A percentile compares a stretch with the other conserved stretches of the same genome.
These are phyloP conservation scores for Cosmia pyralina DNA, from an alignment of 2,888 invertebrate species.

Conservation along the genomic window DNA sequence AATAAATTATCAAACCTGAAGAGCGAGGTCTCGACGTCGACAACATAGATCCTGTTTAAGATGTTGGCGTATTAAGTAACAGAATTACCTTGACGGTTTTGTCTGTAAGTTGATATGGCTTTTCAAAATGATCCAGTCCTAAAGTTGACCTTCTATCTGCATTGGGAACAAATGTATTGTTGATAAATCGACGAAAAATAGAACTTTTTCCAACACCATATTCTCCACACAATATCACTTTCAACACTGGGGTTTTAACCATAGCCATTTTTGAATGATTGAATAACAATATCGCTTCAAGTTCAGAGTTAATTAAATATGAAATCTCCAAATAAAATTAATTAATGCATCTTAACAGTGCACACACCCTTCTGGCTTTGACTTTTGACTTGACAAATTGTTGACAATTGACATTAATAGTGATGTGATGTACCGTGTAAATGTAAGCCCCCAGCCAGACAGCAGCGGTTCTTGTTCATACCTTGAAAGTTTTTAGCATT, in stretches of 20 bases:
- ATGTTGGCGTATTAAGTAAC: not conserved
- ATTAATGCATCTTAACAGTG: constrained; percentile 32
- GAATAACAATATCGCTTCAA: constrained; percentile 3
- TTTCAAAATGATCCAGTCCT: constrained; percentile 97
- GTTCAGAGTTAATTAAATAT: constrained; percentile 10
- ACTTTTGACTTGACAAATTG: not conserved
- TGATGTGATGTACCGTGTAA: not conserved
- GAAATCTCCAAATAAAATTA: constrained; percentile 16
- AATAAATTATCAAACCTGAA: constrained; percentile 22
- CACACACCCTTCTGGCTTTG: constrained; percentile 46
- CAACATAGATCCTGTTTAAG: constrained; percentile 7
- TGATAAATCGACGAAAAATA: constrained; percentile 96
- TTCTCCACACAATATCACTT: constrained; percentile 98
- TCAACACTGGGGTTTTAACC: constrained; percentile 95
- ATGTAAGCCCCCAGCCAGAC: not conserved
- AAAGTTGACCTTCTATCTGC: constrained; percentile 96
- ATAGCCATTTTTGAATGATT: constrained; percentile 92
- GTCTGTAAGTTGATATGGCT: constrained; percentile 93
- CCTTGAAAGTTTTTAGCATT: not conserved
- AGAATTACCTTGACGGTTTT: constrained; percentile 93
- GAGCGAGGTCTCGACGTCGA: not conserved
- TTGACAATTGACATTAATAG: constrained; percentile 14
- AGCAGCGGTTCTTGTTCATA: not conserved
- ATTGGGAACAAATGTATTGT: constrained; percentile 96
- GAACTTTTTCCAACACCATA: constrained; percentile 99